Evolutionary conservation across 2,113 vertebrate species (phyloP).

Genomic region (Phyllopteryx taeniolatus): DNA sequence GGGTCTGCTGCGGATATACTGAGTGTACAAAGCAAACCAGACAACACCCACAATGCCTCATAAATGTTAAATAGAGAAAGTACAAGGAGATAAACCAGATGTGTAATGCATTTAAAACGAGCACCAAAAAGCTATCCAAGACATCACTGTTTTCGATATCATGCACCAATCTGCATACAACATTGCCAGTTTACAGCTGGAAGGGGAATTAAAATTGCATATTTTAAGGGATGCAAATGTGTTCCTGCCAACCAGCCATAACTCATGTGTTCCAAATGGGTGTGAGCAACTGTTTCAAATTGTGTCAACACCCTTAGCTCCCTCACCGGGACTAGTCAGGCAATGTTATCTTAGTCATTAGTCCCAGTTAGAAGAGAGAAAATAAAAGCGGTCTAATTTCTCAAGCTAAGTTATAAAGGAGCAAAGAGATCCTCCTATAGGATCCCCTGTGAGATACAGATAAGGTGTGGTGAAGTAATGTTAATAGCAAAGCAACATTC

Average conservation of each 20-base stretch:
- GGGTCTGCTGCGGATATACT: constrained; percentile 34
- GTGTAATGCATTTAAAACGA: neutral
- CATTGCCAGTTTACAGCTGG: neutral
- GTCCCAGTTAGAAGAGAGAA: neutral
- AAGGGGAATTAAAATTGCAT: neutral
- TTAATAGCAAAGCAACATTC: constrained; percentile 33
- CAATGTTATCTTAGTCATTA: constrained; percentile 10
- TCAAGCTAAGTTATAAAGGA: neutral
- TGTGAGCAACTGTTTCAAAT: constrained; percentile 43
- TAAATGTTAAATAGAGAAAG: constrained; percentile 18
- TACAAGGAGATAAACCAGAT: neutral
- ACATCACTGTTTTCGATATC: neutral
- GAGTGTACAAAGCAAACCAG: constrained; percentile 25
- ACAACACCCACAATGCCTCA: constrained; percentile 40
- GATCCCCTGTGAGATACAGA: constrained; percentile 8
- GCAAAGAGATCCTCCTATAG: neutral
- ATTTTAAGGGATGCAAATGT: constrained; percentile 15
- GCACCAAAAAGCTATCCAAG: neutral
- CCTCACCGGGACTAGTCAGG: constrained; percentile 19
- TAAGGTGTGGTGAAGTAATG: constrained; percentile 42
- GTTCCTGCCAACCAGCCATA: constrained; percentile 25
- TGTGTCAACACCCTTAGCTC: constrained; percentile 39
- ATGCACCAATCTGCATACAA: neutral
- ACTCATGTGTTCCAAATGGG: constrained; percentile 38
- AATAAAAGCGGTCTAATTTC: neutral